These are phyloP conservation scores for Rynchops niger DNA, from an alignment of 2,113 vertebrate species.

Conservation along the genomic window DNA sequence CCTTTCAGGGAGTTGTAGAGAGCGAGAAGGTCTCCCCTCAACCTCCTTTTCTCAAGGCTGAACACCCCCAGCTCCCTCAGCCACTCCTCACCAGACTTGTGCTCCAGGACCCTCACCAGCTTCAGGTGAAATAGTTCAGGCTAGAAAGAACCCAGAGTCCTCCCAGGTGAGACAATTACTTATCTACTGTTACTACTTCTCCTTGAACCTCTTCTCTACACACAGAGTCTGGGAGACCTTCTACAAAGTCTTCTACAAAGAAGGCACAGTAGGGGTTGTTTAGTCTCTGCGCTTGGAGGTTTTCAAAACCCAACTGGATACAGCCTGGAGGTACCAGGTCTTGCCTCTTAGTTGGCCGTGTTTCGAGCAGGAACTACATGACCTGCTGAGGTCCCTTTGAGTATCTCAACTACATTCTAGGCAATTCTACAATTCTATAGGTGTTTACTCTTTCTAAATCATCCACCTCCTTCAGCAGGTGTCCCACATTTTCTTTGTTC, in stretches of 20 bases:
- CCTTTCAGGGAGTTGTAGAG: not conserved
- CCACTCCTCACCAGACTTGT: not conserved
- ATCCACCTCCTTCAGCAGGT: not conserved
- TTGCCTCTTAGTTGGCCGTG: not conserved
- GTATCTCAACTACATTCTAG: not conserved
- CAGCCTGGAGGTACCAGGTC: not conserved
- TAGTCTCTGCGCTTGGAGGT: not conserved
- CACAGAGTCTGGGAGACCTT: not conserved
- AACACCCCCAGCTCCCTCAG: not conserved
- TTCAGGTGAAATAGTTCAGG: not conserved
- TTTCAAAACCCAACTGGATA: not conserved
- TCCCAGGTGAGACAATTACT: not conserved
- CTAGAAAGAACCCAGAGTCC: rapidly evolving
- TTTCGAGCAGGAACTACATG: not conserved
- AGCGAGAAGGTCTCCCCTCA: not conserved
- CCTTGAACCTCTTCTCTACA: not conserved
- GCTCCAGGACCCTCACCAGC: not conserved
- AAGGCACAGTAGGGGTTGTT: not conserved
- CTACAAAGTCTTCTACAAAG: too few relatives aligned
- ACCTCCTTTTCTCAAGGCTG: not conserved
- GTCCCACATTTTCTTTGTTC: not conserved
- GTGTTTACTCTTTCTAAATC: not conserved
- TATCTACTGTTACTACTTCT: not conserved
- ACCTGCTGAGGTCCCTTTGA: not conserved
- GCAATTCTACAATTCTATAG: too few relatives aligned